Base-by-base conservation (phyloP, 2,888 invertebrate species). In the Pandemis cinnamomeana region DNA sequence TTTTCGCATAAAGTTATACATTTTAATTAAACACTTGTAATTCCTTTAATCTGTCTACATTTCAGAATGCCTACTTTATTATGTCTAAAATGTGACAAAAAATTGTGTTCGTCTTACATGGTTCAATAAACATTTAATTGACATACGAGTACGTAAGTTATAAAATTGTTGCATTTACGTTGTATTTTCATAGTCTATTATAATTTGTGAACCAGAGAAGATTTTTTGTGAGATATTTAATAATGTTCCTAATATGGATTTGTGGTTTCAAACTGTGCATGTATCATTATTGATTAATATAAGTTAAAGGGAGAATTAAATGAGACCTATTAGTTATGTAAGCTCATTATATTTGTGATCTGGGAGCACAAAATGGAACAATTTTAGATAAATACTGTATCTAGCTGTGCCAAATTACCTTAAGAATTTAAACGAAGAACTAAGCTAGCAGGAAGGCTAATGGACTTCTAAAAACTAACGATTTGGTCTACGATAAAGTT, bases 211-310 rank as follows among this genome's bases (percentile, higher is more conserved):
- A 41, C 46, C 71, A 67, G 66, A 77, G 66, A 67, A 64, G 53
- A 60, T 67, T 67, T 72, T 75, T 73, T 76, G 79, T 78, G 70
- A 80, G 78, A 79, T 80, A 76, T 83, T 78, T 78, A 77, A 79
- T 71, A 83, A 87, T 85, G 91, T 92, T 91, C 91, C 90, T 92
- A 87, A 83, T 86, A 86, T 77, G 91, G 91, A 92, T 91, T 92
- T 91, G 90, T 90, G 85, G 83, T 83, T 84, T 78, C 80, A 84
- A 72, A 75, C 80, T 55, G 55, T 86, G 27, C 27, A 87, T 83
- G 81, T 80, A 83, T 79, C 76, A 76, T 77, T 76, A 75, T 48
- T 70, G 15, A 44, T 66, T 70, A 61, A 66, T 53, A 6, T 70
- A 66, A 63, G 55, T 68, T 63, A 55, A 55, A 72, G 15, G 44